These are phyloP conservation scores for Alviniconcha marisindica DNA, from an alignment of 1,140 invertebrate species.

Conservation along the genomic window DNA sequence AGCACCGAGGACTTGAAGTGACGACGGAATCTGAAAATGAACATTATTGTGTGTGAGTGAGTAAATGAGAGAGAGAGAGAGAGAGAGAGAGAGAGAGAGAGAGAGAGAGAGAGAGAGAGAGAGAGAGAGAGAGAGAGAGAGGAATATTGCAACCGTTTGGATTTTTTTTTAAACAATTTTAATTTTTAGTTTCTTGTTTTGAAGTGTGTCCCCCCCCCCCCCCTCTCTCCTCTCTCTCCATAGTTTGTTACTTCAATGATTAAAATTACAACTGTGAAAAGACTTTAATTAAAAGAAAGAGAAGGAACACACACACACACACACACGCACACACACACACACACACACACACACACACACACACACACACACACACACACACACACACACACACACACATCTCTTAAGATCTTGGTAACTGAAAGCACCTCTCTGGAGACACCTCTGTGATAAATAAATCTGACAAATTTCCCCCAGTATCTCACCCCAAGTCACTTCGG, in stretches of 20 bases:
- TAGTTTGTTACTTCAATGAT: too few relatives aligned
- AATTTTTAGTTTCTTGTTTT: too few relatives aligned
- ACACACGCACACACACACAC: not conserved
- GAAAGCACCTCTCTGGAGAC: not conserved
- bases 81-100: conserved; percentile 12
- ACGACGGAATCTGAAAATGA: too few relatives aligned
- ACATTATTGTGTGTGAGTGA: not conserved
- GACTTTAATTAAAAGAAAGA: not conserved
- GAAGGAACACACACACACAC: not conserved
- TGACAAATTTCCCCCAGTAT: not conserved
- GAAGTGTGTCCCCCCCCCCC: too few relatives aligned
- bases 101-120: not conserved
- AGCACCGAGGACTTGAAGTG: too few relatives aligned
- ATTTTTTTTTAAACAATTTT: too few relatives aligned
- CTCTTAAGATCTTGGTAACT: not conserved
- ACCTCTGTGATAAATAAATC: not conserved
- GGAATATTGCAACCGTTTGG: too few relatives aligned
- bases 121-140: not conserved
- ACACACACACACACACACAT: not conserved
- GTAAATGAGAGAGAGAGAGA: not conserved
- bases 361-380: not conserved
- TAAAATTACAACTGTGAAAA: too few relatives aligned
- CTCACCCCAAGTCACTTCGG: not conserved
- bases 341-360: not conserved
- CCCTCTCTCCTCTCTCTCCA: too few relatives aligned